Evolutionary conservation across 2,888 invertebrate species (phyloP).

Genomic region (Drosophila affinis): DNA sequence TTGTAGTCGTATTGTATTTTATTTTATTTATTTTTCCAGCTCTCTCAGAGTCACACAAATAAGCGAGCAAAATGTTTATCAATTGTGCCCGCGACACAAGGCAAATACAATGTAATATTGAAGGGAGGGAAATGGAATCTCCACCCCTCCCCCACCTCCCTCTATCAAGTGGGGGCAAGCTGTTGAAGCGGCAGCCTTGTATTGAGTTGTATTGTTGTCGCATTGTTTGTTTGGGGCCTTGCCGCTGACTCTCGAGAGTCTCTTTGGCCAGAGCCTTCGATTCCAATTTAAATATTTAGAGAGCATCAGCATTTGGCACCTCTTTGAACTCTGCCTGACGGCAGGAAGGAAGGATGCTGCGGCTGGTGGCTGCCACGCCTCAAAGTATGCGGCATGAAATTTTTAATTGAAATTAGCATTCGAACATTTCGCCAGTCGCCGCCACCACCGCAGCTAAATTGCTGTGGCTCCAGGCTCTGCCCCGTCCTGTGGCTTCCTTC

Average conservation of each 20-base stretch:
- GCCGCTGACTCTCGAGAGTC: conserved; percentile 26
- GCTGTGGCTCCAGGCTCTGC: conserved; percentile 27
- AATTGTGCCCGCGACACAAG: conserved; percentile 44
- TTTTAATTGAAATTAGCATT: conserved; percentile 75
- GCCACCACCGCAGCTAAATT: conserved; percentile 51
- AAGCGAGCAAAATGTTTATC: conserved; percentile 57
- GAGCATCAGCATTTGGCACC: conserved; percentile 40
- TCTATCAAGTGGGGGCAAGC: neutral
- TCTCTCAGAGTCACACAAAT: conserved; percentile 54
- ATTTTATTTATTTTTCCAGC: conserved; percentile 60
- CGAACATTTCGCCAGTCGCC: conserved; percentile 50
- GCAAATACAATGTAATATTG: conserved; percentile 28
- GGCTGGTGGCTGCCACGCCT: neutral
- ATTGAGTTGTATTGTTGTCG: neutral
- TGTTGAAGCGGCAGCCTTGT: neutral
- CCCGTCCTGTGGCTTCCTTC: neutral
- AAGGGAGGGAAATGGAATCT: neutral
- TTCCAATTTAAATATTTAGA: conserved; percentile 44
- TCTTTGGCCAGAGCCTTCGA: conserved; percentile 22
- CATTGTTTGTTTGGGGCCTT: conserved; percentile 28
- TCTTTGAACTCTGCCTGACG: conserved; percentile 41
- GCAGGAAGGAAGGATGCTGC: neutral
- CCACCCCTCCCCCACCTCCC: neutral
- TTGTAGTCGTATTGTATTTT: conserved; percentile 30
- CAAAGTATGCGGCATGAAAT: conserved; percentile 30